Conservation (phyloP, 2,113 vertebrate genomes). For the Dipodomys stephensi region DNA sequence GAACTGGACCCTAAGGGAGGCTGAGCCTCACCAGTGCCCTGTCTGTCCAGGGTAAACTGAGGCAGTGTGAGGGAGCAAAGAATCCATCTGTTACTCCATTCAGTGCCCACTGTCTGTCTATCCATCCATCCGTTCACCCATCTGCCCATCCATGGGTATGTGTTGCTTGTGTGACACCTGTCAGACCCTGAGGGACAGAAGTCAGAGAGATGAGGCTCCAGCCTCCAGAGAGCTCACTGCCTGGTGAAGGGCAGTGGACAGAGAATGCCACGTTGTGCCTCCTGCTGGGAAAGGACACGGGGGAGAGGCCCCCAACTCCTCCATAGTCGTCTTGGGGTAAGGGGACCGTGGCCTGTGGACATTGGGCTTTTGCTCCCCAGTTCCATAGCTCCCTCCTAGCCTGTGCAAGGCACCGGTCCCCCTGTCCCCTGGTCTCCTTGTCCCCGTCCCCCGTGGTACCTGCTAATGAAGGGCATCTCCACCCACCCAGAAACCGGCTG, state of each 20-base stretch:
- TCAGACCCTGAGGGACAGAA: not conserved
- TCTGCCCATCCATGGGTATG: not conserved
- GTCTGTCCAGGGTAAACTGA: not conserved
- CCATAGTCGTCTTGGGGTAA: not conserved
- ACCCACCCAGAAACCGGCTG: conserved; percentile 48
- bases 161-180: not conserved
- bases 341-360: not conserved
- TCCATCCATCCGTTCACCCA: not conserved
- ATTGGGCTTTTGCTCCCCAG: not conserved
- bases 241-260: not conserved
- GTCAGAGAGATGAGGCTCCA: not conserved
- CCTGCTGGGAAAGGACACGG: not conserved
- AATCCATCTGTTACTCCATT: not conserved
- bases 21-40: not conserved
- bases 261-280: not conserved
- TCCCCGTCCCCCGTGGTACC: not conserved
- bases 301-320: not conserved
- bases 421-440: not conserved
- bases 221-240: not conserved
- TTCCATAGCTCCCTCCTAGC: not conserved
- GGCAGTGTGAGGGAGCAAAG: not conserved
- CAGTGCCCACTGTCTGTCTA: not conserved
- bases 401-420: not conserved
- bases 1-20: not conserved
- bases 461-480: conserved; percentile 56